These are phyloP conservation scores for Sarcophaga caerulescens DNA, from an alignment of 2,888 invertebrate genomes.

Conservation along the genomic window DNA sequence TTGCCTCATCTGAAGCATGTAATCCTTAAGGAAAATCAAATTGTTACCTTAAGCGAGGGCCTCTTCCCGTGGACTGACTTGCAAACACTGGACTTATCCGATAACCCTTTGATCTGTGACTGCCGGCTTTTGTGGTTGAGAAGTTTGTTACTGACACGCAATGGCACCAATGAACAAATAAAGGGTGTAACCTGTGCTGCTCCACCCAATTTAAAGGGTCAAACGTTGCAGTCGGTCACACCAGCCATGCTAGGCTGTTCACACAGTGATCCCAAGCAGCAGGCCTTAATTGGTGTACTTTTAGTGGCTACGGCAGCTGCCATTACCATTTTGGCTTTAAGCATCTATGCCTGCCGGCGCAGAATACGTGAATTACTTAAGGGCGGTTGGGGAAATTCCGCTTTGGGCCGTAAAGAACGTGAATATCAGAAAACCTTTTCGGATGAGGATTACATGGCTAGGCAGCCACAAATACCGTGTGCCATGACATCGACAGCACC, in stretches of 20 bases:
- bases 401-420: constrained; percentile 87
- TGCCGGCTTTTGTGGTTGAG: constrained; percentile 91
- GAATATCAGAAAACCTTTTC: constrained; percentile 95
- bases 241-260: constrained; percentile 92
- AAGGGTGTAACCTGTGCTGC: constrained; percentile 85
- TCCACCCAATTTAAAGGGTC: constrained; percentile 88
- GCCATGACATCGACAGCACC: constrained; percentile 73
- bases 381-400: constrained; percentile 82
- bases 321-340: constrained; percentile 86
- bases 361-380: constrained; percentile 90
- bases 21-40: constrained; percentile 89
- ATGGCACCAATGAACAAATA: constrained; percentile 77
- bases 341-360: constrained; percentile 90
- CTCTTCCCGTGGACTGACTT: constrained; percentile 91
- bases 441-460: constrained; percentile 88
- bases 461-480: constrained; percentile 78
- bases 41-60: constrained; percentile 88
- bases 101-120: constrained; percentile 91
- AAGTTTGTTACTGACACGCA: constrained; percentile 83
- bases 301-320: constrained; percentile 88
- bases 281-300: constrained; percentile 89
- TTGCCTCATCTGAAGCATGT: constrained; percentile 90
- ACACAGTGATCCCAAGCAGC: constrained; percentile 89
- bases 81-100: constrained; percentile 88
- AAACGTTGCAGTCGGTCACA: constrained; percentile 85